phyloP scores from a whole-genome alignment of 2,113 vertebrate genomes.

The Diphyllodes magnificus region DNA sequence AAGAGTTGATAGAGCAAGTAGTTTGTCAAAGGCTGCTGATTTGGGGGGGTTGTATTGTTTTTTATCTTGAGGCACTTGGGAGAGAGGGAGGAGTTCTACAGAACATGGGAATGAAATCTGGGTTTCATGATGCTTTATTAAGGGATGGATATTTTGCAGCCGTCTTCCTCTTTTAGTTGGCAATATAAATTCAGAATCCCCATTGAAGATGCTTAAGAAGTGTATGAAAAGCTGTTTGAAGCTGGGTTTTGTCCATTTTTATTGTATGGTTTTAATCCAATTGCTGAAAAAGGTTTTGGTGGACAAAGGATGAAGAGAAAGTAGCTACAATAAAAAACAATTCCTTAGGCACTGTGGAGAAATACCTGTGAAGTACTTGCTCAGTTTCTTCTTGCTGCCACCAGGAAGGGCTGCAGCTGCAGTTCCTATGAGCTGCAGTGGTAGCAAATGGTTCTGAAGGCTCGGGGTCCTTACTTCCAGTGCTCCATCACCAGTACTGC shows the following conservation, averaged over 20 bases:
- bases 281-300: not conserved
- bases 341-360: not conserved
- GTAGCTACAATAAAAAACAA: not conserved
- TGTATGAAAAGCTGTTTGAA: not conserved
- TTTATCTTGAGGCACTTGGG: not conserved
- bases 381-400: not conserved
- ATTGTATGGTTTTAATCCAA: not conserved
- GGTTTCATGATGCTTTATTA: not conserved
- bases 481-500: too few species aligned
- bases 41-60: not conserved
- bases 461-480: not conserved
- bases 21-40: not conserved
- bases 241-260: not conserved
- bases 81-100: not conserved
- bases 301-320: not conserved
- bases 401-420: not conserved
- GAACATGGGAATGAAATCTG: not conserved
- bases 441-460: not conserved
- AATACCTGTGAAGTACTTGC: not conserved
- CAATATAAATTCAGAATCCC: not conserved
- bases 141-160: not conserved
- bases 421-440: rapidly evolving
- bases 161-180: not conserved
- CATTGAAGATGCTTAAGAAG: not conserved
- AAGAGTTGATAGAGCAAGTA: not conserved